Conservation (phyloP, 2,113 vertebrate species). For the Cathartes aura region DNA sequence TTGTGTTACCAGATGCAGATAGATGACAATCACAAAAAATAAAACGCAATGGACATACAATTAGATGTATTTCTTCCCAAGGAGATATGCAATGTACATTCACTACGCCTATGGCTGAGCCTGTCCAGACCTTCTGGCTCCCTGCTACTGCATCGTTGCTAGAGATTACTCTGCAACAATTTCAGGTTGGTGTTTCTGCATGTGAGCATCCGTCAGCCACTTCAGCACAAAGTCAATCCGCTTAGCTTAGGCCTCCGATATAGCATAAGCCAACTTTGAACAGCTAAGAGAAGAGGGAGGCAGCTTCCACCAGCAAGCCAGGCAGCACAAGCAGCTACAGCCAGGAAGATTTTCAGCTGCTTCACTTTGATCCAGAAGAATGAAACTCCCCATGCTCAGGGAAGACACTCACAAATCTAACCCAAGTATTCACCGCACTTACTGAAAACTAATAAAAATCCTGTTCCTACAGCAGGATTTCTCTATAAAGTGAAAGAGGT, state of each 20-base stretch:
- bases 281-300: not conserved
- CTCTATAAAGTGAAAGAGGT: not conserved
- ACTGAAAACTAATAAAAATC: not conserved
- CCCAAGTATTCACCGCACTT: fast-evolving
- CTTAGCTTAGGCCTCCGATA: not conserved
- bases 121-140: not conserved
- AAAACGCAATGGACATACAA: not conserved
- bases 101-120: not conserved
- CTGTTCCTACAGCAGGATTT: not conserved
- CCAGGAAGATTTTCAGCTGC: not conserved
- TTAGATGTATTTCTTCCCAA: not conserved
- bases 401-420: not conserved
- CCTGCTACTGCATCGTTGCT: not conserved
- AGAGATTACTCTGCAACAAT: not conserved
- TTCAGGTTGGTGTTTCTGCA: not conserved
- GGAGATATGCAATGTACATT: fast-evolving
- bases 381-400: not conserved
- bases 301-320: not conserved
- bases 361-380: not conserved
- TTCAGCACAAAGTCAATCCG: not conserved
- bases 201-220: not conserved
- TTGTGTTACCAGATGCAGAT: not conserved
- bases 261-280: not conserved
- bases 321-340: not conserved
- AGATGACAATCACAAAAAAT: not conserved